phyloP scores from a whole-genome alignment of 64 coral and sea anemone genomes.

The Cladopsammia gracilis region DNA sequence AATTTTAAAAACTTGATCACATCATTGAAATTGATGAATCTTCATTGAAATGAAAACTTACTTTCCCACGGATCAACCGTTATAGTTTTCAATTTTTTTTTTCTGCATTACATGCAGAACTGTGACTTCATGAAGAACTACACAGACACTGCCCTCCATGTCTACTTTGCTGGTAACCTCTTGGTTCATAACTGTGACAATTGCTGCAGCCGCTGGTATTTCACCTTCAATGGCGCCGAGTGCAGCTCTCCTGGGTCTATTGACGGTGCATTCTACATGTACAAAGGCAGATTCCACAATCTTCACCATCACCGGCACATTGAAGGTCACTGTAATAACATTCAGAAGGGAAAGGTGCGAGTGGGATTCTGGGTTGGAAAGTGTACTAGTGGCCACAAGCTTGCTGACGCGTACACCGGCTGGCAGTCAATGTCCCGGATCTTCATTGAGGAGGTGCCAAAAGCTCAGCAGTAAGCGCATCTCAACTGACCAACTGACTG shows the following conservation, averaged over 20 bases:
- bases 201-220: slow-evolving; percentile 46
- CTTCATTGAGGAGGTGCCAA: too few relatives aligned
- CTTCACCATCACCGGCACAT: slow-evolving; percentile 37
- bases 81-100: too few relatives aligned
- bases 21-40: not conserved
- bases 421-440: not conserved
- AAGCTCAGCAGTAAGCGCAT: too few relatives aligned
- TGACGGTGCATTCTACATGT: slow-evolving; percentile 6
- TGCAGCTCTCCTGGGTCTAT: not conserved
- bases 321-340: slow-evolving; percentile 33
- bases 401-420: not conserved
- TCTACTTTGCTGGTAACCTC: slow-evolving; percentile 44
- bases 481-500: too few relatives aligned
- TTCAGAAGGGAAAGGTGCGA: too few relatives aligned
- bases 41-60: too few relatives aligned
- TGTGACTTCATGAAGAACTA: slow-evolving; percentile 23
- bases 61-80: too few relatives aligned
- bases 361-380: not conserved
- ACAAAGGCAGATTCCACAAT: not conserved
- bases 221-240: not conserved
- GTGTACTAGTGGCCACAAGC: not conserved
- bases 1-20: too few relatives aligned
- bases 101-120: not conserved
- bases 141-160: slow-evolving; percentile 24
- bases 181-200: not conserved